Evolutionary conservation across 2,888 invertebrate genomes (phyloP).

Genomic region (Drosophila tanythrix): DNA sequence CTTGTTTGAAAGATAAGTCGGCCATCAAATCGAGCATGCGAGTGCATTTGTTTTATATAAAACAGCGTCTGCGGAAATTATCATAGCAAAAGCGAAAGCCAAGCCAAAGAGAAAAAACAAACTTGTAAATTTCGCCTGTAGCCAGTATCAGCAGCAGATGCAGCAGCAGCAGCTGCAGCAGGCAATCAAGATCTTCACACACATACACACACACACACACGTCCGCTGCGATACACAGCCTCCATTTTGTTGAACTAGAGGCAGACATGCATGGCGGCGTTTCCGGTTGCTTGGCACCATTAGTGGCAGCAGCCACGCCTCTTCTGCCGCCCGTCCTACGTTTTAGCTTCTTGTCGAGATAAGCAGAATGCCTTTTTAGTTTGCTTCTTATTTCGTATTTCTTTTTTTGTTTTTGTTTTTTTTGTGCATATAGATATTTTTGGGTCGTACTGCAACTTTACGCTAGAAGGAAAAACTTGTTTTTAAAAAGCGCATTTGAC

Average conservation of each 20-base stretch:
- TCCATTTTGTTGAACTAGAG: constrained; percentile 70
- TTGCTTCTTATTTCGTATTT: neutral
- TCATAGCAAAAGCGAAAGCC: constrained; percentile 61
- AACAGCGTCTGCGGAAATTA: constrained; percentile 71
- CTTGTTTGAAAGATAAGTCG: constrained; percentile 30
- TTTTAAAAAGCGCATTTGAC: constrained; percentile 76
- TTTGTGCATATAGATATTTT: neutral
- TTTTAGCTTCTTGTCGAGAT: constrained; percentile 76
- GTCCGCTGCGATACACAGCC: constrained; percentile 66
- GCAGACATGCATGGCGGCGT: constrained; percentile 81
- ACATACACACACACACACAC: constrained; percentile 11
- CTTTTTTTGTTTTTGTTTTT: constrained; percentile 3
- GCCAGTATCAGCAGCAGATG: neutral
- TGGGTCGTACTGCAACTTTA: constrained; percentile 54
- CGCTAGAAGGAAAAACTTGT: constrained; percentile 80
- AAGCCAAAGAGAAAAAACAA: constrained; percentile 2
- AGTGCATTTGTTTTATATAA: constrained; percentile 71
- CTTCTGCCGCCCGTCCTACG: constrained; percentile 20
- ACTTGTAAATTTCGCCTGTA: constrained; percentile 64
- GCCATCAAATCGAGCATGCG: constrained; percentile 66
- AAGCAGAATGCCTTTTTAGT: constrained; percentile 62
- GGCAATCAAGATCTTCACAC: constrained; percentile 75
- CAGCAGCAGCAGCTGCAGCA: constrained; percentile 52
- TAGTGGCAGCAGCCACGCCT: constrained; percentile 75
- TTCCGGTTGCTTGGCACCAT: constrained; percentile 82